These are phyloP conservation scores for Nomada lathburiana DNA, from an alignment of 2,888 invertebrate species.

Conservation along the genomic window DNA sequence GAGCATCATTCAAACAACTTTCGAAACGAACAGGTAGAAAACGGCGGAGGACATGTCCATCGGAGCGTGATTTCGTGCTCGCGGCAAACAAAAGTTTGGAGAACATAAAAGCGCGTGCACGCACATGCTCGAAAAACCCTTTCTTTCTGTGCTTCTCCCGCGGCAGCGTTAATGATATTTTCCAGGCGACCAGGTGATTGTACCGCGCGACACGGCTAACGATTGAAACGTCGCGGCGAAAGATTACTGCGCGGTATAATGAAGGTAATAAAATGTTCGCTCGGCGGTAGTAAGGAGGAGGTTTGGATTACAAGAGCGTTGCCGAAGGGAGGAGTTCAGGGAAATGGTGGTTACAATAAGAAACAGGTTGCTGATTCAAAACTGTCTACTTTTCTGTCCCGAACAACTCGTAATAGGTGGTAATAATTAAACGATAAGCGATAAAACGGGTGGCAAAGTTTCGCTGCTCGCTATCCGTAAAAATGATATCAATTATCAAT, in stretches of 20 bases:
- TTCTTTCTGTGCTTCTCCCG: slow-evolving; percentile 36
- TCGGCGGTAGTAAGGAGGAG: not conserved
- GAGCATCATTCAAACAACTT: slow-evolving; percentile 74
- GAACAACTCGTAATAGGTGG: too few species aligned
- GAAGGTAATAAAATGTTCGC: slow-evolving; percentile 12
- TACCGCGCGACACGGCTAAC: not conserved
- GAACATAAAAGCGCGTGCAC: slow-evolving; percentile 65
- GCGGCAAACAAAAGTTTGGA: slow-evolving; percentile 68
- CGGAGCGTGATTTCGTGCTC: slow-evolving; percentile 68
- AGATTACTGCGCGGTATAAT: not conserved
- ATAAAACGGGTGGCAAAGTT: too few species aligned
- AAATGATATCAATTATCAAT: not conserved
- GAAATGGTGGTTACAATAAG: too few species aligned
- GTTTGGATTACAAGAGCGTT: not conserved
- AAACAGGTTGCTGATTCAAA: too few species aligned
- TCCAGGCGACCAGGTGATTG: slow-evolving; percentile 22
- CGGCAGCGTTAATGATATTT: slow-evolving; percentile 59
- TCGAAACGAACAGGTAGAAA: slow-evolving; percentile 72
- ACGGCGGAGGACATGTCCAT: slow-evolving; percentile 70
- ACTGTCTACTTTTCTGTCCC: too few species aligned
- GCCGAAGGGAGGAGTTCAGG: too few species aligned
- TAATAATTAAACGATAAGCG: too few species aligned
- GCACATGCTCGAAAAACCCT: slow-evolving; percentile 47
- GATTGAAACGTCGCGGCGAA: slow-evolving; percentile 20
- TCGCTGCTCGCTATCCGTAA: too few species aligned